Percentiles rank a stretch among this genome's conserved stretches.
These are phyloP conservation scores for Aplochiton taeniatus DNA, from an alignment of 2,797 vertebrate genomes.

Conservation along the genomic window DNA sequence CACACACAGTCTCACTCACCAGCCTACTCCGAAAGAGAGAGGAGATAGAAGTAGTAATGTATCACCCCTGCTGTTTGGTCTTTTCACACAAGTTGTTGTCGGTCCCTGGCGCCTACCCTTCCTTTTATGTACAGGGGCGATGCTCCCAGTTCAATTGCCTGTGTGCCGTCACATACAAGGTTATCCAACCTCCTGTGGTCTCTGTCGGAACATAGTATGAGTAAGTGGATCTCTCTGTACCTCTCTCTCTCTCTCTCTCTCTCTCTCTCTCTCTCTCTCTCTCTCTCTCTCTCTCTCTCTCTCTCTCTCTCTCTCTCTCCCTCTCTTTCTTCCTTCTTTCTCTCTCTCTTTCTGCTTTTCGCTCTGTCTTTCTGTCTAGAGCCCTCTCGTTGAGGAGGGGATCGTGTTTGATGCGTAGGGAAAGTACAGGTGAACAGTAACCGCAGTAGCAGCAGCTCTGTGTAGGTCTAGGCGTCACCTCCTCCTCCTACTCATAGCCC, in stretches of 20 bases:
- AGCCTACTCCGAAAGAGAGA: conserved; percentile 28
- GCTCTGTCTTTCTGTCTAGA: not conserved
- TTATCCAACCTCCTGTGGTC: conserved; percentile 28
- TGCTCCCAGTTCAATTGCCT: conserved; percentile 46
- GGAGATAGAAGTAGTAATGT: conserved; percentile 39
- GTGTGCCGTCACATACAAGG: conserved; percentile 42
- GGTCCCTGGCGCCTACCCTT: conserved; percentile 51
- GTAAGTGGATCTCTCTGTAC: conserved; percentile 7
- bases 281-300: conserved; percentile 14
- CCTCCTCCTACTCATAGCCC: too few species aligned
- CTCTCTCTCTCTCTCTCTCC: conserved; percentile 9
- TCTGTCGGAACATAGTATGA: conserved; percentile 36
- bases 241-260: conserved; percentile 40
- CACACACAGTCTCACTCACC: conserved; percentile 14
- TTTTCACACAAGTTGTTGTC: conserved; percentile 60
- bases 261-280: conserved; percentile 11
- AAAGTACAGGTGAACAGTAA: too few species aligned
- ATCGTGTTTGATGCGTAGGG: too few species aligned
- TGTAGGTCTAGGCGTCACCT: too few species aligned
- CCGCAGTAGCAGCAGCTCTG: too few species aligned
- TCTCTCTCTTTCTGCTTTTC: conserved; percentile 18
- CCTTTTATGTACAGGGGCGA: conserved; percentile 49
- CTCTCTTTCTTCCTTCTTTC: not conserved
- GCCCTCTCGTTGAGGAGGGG: not conserved
- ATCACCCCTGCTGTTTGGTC: conserved; percentile 50